A percentile compares a stretch with the other conserved stretches of the same genome.
phyloP scores from a whole-genome alignment of 2,113 vertebrate species.

The Gymnogyps californianus region DNA sequence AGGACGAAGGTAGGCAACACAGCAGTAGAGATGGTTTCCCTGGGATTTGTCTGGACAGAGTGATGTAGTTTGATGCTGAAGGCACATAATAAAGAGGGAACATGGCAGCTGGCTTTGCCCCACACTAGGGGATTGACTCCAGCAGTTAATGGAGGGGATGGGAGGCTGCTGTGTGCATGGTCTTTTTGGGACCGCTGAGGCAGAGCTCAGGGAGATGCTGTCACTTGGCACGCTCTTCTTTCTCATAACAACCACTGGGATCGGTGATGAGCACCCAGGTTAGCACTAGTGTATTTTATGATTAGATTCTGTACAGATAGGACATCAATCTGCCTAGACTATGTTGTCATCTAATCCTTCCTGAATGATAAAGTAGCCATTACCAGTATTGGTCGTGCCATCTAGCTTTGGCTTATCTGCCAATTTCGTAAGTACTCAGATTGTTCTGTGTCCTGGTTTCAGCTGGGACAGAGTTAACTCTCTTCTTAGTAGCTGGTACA shows the following conservation, averaged over 20 bases:
- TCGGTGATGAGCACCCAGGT: not conserved
- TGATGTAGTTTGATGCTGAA: not conserved
- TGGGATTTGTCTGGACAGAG: not conserved
- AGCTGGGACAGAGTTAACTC: too few relatives aligned
- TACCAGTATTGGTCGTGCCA: not conserved
- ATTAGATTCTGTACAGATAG: not conserved
- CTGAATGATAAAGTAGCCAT: not conserved
- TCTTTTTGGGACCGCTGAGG: not conserved
- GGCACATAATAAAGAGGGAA: not conserved
- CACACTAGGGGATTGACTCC: not conserved
- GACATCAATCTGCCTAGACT: not conserved
- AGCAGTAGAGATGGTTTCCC: not conserved
- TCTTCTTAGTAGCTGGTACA: too few relatives aligned
- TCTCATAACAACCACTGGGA: not conserved
- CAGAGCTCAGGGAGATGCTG: not conserved
- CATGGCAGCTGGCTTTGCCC: not conserved
- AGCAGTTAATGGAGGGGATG: not conserved
- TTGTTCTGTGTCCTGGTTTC: not conserved
- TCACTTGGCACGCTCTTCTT: not conserved
- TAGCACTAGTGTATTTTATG: not conserved
- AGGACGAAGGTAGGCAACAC: not conserved
- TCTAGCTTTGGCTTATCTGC: not conserved
- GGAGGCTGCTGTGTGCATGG: not conserved
- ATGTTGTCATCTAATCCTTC: not conserved
- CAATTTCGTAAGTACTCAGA: not conserved